A percentile compares a stretch with the other conserved stretches of the same genome.
Evolutionary conservation across 2,797 vertebrate genomes (phyloP).

Genomic region (Astyanax mexicanus): DNA sequence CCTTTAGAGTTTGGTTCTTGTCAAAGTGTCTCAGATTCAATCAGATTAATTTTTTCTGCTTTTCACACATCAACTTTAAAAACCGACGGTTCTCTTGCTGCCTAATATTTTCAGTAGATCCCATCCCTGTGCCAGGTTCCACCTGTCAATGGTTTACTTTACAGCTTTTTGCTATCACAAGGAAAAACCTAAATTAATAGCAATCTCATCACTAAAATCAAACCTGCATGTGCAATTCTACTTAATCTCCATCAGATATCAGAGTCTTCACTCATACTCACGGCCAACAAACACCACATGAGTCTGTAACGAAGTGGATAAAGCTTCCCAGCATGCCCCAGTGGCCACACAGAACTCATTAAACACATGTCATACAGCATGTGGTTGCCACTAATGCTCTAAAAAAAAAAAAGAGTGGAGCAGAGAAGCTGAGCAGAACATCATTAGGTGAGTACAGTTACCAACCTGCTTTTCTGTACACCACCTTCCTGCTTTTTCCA

Average conservation of each 20-base stretch:
- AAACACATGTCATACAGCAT: conserved; percentile 24
- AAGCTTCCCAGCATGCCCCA: conserved; percentile 6
- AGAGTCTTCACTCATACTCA: conserved; percentile 5
- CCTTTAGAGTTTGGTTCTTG: no score
- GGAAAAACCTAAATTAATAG: not conserved
- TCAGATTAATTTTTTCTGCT: no score
- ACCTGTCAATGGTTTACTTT: no score
- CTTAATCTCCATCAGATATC: not conserved
- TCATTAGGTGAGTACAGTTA: conserved; percentile 7
- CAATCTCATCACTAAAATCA: not conserved
- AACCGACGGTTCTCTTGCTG: no score
- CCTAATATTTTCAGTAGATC: no score
- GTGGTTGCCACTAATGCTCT: not conserved
- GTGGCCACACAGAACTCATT: conserved; percentile 26
- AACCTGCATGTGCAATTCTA: not conserved
- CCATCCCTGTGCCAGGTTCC: no score
- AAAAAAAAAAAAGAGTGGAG: conserved; percentile 15
- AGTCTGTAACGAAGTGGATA: conserved; percentile 25
- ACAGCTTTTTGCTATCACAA: no score
- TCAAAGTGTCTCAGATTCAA: no score
- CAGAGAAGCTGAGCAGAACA: not conserved
- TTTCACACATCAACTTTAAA: no score
- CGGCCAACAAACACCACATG: conserved; percentile 12
- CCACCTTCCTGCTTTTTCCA: not conserved
- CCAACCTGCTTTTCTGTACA: conserved; percentile 13